Base-by-base conservation (phyloP, 1,140 invertebrate species). In the Plodia interpunctella region DNA sequence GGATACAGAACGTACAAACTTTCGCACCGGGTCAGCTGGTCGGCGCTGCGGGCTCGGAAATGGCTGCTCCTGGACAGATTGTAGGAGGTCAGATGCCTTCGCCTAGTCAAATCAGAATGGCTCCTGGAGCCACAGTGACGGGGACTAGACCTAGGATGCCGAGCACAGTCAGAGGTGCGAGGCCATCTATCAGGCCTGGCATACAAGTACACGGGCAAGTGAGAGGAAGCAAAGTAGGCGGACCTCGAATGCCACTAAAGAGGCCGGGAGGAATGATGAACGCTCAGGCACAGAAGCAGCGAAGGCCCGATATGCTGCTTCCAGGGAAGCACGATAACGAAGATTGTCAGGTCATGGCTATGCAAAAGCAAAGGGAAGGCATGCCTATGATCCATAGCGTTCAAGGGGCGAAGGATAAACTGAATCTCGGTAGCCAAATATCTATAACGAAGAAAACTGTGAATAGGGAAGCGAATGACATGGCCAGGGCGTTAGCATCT, bases 351-450 rank as follows among this genome's bases (percentile, higher is more conserved):
- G 87, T 90, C 10, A 94, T 95, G 75, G 93, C 93, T 3, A 92
- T 94, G 83, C 94, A 94, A 68, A 94, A 94, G 57, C 92, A 94
- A 67, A 92, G 93, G 49, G 94, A 94, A 6, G 94, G 94, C 0
- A 65, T 94, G 32, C 94, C 94, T 0, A 91, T 94, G 68, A 95
- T 95, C 59, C 92, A 94, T 55, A 94, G 93, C 74, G 92, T 95
- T 55, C 93, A 94, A 79, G 93, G 93, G 49, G 79, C 90, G 65
- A 76, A 84, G 71, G 69, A 87, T 78, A 75, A 91, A 84, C 50
- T 91, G 28, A 80, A 90, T 61, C 68, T 90, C 30, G 86, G 87
- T 18, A 83, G 79, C 60, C 84, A 90, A 76, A 86, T 91, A 38
- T 94, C 94, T 6, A 84, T 95, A 57, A 94, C 94, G 55, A 92